These are phyloP conservation scores for Chalcosyrphus nemorum DNA, from an alignment of 2,888 invertebrate genomes.

Conservation along the genomic window DNA sequence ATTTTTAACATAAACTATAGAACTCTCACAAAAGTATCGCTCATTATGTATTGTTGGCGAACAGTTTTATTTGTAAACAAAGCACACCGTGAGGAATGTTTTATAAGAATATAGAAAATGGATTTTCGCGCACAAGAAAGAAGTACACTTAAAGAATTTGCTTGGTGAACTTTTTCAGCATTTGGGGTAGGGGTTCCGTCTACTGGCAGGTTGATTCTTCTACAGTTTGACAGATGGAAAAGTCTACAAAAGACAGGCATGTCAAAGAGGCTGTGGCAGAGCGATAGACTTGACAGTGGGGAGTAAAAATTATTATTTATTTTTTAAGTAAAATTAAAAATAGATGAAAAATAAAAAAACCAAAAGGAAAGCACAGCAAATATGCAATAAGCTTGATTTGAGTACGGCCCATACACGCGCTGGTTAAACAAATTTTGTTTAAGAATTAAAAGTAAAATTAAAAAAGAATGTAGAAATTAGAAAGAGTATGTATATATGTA, in stretches of 20 bases:
- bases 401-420: no score
- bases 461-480: no score
- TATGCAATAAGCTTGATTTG: no score
- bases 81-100: conserved; percentile 54
- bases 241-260: background rate
- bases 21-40: background rate
- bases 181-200: background rate
- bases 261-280: background rate
- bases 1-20: background rate
- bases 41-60: background rate
- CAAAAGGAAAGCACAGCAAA: no score
- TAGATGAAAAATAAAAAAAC: no score
- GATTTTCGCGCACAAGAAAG: background rate
- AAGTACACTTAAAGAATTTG: conserved; percentile 67
- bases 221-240: background rate
- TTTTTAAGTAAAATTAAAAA: no score
- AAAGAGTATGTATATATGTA: no score
- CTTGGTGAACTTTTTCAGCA: background rate
- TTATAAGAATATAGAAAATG: conserved; percentile 10
- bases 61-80: conserved; percentile 55
- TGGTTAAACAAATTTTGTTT: no score
- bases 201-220: background rate
- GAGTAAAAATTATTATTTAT: no score
- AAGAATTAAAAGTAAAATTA: no score
- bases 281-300: background rate